These are phyloP conservation scores for Hestina assimilis DNA, from an alignment of 1,140 invertebrate species.

Conservation along the genomic window DNA sequence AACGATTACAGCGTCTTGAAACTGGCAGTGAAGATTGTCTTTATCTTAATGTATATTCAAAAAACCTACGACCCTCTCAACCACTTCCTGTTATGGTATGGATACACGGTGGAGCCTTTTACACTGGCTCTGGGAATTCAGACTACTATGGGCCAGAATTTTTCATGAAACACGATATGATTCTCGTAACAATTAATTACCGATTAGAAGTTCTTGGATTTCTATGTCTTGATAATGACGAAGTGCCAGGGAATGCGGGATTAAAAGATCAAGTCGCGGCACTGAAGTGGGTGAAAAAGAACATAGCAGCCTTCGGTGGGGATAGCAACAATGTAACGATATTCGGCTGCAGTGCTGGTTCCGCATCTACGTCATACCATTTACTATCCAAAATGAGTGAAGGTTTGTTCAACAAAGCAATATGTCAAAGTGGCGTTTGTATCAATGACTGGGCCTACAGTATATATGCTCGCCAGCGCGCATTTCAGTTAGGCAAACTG, in stretches of 20 bases:
- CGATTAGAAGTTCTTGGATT: slow-evolving; percentile 81
- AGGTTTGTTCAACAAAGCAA: slow-evolving; percentile 72
- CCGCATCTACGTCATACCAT: slow-evolving; percentile 81
- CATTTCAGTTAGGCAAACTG: slow-evolving; percentile 58
- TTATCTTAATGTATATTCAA: slow-evolving; percentile 85
- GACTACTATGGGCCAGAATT: slow-evolving; percentile 81
- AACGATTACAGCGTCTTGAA: slow-evolving; percentile 50
- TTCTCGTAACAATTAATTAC: slow-evolving; percentile 84
- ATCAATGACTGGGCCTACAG: slow-evolving; percentile 67
- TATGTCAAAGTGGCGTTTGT: slow-evolving; percentile 73
- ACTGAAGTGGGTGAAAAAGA: slow-evolving; percentile 81
- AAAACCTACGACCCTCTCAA: slow-evolving; percentile 37
- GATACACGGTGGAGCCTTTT: slow-evolving; percentile 86
- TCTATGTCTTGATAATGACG: slow-evolving; percentile 70
- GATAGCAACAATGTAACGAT: slow-evolving; percentile 81
- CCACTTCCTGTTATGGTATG: slow-evolving; percentile 84
- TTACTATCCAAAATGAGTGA: slow-evolving; percentile 81
- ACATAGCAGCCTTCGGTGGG: slow-evolving; percentile 81
- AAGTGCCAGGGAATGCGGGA: slow-evolving; percentile 83
- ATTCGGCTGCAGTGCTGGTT: slow-evolving; percentile 84
- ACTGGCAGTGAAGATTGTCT: slow-evolving; percentile 83
- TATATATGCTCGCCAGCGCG: slow-evolving; percentile 47
- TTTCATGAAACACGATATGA: slow-evolving; percentile 80
- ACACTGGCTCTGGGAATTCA: slow-evolving; percentile 80
- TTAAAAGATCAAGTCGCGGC: slow-evolving; percentile 84